These are phyloP conservation scores for Octodonta nipae DNA, from an alignment of 2,888 invertebrate species.

Conservation along the genomic window DNA sequence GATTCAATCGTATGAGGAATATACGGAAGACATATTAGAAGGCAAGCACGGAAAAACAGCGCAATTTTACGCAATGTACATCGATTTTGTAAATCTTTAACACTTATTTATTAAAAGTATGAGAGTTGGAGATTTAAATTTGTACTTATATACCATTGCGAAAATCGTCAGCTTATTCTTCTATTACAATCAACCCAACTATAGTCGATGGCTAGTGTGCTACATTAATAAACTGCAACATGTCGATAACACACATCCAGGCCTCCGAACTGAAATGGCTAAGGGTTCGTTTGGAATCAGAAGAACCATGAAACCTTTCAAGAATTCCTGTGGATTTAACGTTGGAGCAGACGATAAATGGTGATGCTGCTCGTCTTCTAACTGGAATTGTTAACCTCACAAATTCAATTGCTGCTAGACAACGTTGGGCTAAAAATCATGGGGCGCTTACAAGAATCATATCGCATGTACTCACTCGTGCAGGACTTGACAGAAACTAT, in stretches of 20 bases:
- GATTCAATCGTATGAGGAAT: conserved; percentile 13
- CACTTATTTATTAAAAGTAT: conserved; percentile 17
- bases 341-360: conserved; percentile 20
- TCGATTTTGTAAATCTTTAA: conserved; percentile 12
- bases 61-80: conserved; percentile 13
- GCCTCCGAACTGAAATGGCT: conserved; percentile 10
- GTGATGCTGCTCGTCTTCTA: conserved; percentile 12
- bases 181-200: conserved; percentile 16
- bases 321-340: conserved; percentile 8
- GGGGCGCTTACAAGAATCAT: conserved; percentile 12
- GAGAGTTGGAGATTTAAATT: conserved; percentile 15
- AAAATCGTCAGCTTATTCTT: conserved; percentile 16
- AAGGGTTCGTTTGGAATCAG: conserved; percentile 16
- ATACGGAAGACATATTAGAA: conserved; percentile 13
- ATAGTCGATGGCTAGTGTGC: conserved; percentile 10
- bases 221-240: no score
- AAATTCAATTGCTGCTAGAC: conserved; percentile 15
- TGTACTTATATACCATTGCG: conserved; percentile 13
- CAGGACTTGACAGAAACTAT: conserved; percentile 4
- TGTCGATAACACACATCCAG: conserved; percentile 15
- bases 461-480: conserved; percentile 11
- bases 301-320: conserved; percentile 17
- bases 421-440: conserved; percentile 20
- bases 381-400: conserved; percentile 13
- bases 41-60: conserved; percentile 15